Evolutionary conservation across 1,140 invertebrate species (phyloP).

Genomic region (Phocides pigmalion): DNA sequence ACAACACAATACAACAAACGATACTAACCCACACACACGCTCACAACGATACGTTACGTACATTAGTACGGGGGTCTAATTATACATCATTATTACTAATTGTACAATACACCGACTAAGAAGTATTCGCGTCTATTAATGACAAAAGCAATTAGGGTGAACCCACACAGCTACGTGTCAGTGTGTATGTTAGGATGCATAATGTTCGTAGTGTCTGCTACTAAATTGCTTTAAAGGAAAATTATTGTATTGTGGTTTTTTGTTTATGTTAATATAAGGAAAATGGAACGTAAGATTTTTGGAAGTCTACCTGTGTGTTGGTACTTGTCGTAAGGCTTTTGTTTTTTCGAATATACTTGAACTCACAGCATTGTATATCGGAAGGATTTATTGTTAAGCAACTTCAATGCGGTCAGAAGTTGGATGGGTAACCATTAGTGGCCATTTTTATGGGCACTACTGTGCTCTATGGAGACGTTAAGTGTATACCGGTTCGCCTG

Average conservation of each 20-base stretch:
- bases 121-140: constrained; percentile 82
- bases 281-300: background rate
- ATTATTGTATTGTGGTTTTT: constrained; percentile 25
- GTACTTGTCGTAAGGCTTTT: too few species aligned
- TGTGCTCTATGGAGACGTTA: too few species aligned
- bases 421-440: too few species aligned
- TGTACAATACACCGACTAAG: constrained; percentile 77
- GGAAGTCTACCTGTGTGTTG: background rate
- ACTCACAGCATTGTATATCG: too few species aligned
- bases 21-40: background rate
- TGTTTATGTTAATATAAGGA: constrained; percentile 16
- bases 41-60: constrained; percentile 45
- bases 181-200: constrained; percentile 37
- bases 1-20: constrained; percentile 7
- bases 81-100: constrained; percentile 82
- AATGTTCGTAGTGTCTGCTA: constrained; percentile 33
- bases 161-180: constrained; percentile 54
- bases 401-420: too few species aligned
- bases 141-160: constrained; percentile 81
- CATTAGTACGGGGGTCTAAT: constrained; percentile 65
- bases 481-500: too few species aligned
- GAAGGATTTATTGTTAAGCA: too few species aligned
- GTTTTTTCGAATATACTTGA: too few species aligned
- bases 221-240: constrained; percentile 41
- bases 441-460: too few species aligned